These are phyloP conservation scores for Virgularia gustaviana DNA, from an alignment of 92 coral and sea anemone species.

Conservation along the genomic window DNA sequence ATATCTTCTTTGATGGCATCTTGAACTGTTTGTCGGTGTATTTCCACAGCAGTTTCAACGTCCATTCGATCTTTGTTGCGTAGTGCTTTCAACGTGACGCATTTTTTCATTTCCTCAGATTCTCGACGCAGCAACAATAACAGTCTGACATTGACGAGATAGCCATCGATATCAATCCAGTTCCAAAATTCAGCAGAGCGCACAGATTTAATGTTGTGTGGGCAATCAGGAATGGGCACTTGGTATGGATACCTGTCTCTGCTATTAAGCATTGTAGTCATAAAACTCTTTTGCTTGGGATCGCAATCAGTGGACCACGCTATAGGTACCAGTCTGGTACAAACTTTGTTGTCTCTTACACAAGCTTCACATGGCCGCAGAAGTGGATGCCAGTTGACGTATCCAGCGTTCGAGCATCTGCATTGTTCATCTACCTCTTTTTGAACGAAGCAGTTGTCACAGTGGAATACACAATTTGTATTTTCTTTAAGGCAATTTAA, in stretches of 20 bases:
- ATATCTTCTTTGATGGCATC: constrained; percentile 27
- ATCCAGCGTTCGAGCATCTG: constrained; percentile 12
- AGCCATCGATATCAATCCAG: constrained; percentile 54
- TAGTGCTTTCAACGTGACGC: constrained; percentile 35
- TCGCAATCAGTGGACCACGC: constrained; percentile 54
- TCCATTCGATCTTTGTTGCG: constrained; percentile 49
- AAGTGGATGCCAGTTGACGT: constrained; percentile 52
- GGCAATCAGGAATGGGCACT: constrained; percentile 58
- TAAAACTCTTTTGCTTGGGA: constrained; percentile 60
- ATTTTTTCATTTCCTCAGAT: constrained; percentile 32
- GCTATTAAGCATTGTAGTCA: constrained; percentile 52
- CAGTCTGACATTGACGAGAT: constrained; percentile 45
- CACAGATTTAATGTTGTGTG: constrained; percentile 62
- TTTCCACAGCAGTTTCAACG: constrained; percentile 44
- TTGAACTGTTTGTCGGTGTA: constrained; percentile 33
- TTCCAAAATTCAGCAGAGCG: constrained; percentile 54
- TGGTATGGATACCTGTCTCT: constrained; percentile 47
- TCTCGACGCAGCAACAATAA: constrained; percentile 41
- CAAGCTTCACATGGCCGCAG: constrained; percentile 47
- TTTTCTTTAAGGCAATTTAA: constrained; percentile 27
- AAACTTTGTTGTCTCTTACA: constrained; percentile 26
- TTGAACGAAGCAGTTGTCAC: constrained; percentile 34
- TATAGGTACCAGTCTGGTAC: constrained; percentile 49
- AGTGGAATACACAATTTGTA: constrained; percentile 34
- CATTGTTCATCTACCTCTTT: constrained; percentile 24